Evolutionary conservation across 2,888 invertebrate species (phyloP).

Genomic region (Drosophila mayaguana): DNA sequence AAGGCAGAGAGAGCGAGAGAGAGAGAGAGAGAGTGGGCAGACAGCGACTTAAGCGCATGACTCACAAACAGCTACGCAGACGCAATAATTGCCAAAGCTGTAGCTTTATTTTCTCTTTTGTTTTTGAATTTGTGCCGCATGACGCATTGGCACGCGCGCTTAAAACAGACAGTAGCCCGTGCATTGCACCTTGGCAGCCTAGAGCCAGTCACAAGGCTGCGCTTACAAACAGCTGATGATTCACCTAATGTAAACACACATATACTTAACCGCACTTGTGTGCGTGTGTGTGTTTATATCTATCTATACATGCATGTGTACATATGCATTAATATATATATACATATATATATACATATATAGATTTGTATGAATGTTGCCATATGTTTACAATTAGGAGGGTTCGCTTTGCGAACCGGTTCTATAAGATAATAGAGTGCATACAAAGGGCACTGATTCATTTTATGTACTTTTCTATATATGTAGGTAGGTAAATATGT

Average conservation of each 20-base stretch:
- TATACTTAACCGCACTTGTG: background rate
- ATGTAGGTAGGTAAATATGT: background rate
- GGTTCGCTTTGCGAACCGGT: conserved; percentile 13
- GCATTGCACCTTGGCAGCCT: conserved; percentile 52
- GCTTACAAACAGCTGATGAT: conserved; percentile 47
- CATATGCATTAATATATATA: background rate
- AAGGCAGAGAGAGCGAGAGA: background rate
- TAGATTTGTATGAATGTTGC: conserved; percentile 6
- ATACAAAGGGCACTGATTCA: conserved; percentile 16
- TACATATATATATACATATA: background rate
- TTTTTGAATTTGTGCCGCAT: conserved; percentile 22
- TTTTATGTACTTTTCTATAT: background rate
- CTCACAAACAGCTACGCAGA: conserved; percentile 55
- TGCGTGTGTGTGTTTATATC: background rate
- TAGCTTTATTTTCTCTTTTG: conserved; percentile 9
- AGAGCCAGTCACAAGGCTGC: conserved; percentile 36
- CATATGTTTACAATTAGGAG: conserved; percentile 14
- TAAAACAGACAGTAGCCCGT: conserved; percentile 35
- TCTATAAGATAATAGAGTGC: conserved; percentile 1
- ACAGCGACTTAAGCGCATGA: conserved; percentile 33
- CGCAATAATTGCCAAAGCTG: conserved; percentile 46
- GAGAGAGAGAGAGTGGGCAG: background rate
- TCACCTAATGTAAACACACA: conserved; percentile 36
- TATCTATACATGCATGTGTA: background rate
- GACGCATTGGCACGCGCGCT: conserved; percentile 46